Base-by-base conservation (phyloP, 2,888 invertebrate species). In the Tinea trinotella region DNA sequence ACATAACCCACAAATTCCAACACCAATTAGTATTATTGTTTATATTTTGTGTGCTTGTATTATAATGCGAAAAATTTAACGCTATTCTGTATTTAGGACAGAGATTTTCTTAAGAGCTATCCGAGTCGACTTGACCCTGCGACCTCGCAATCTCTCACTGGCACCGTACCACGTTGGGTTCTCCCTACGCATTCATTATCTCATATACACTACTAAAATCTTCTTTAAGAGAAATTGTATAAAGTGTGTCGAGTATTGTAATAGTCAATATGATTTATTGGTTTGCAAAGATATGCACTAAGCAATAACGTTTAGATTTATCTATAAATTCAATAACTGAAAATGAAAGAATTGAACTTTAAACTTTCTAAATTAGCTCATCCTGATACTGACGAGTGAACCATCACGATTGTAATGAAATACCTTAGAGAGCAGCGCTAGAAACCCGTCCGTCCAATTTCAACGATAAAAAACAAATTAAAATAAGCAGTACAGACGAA, bases 401-500 rank as follows among this genome's bases (percentile, higher is more conserved):
- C 48, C 67, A 76, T 75, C 79, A 65, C 69, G 76, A 79, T 76
- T 68, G 68, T 64, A 66, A 63, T 62, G 65, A 66, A 73, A 72
- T 70, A 66, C 63, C 66, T 63, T 57, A 63, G 60, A 68, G 67
- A 69, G 69, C 71, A 75, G 71, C 70, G 70, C 70, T 71, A 70
- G 71, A 70, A 77, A 76, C 71, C 69, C 73, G 76, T 76, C 73
- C 70, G 65, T 77, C 75, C 76, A 76, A 82, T 79, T 76, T 74
- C 73, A 74, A 66, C 68, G 78, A 82, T 83, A 85, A 84, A 84
- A 84, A 85, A 83, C 72, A 82, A 85, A 84, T 84, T 83, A 84
- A 84, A 82, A 76, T 77, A 79, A 76, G 68, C 71, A 68, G 64
- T 35, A 22, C 24, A n/a, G 50, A 19, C 62, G 67, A 65, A 66